Evolutionary conservation across 2,888 invertebrate species (phyloP), one percentile per base, ranked within the genome.

Genomic region (Volucella inflata): DNA sequence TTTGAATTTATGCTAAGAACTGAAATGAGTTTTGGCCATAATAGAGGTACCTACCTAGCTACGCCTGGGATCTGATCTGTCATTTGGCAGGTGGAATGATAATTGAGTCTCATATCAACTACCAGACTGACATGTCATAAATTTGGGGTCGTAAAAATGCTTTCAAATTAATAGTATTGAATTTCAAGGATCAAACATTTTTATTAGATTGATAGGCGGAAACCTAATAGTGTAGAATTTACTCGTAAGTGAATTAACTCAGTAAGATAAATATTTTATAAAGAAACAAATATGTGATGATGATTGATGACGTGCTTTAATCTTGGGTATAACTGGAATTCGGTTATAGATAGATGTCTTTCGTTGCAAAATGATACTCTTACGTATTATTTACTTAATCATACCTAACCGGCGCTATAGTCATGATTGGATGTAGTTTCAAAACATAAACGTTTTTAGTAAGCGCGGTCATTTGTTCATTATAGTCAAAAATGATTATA

Each of bases 141-240:
- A 42, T 30, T 14, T 17, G 36, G 2, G 14, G 16, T 16, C 36
- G 38, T 70, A 48, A 46, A 70, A 68, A 68, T 46, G 55, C 55
- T 46, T 57, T 68, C 46, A 68, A 6, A n/a, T 17, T 70, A 4
- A 70, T 70, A 8, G 8, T 55, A n/a, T 38, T 36, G 46, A 16
- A 67, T 59, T 59, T 59, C 30, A 30, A 8, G 11, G 30, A 53
- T 44, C 30, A 55, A 42, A 30, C 14, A 16, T 12, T 21, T 30
- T 51, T 51, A 9, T 42, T 17, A 53, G 67, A 2, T 9, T 0
- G 30, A 30, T 30, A 30, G 30, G 30, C 30, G 6, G 30, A 30
- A 30, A 30, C 30, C 6, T 30, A 30, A 30, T 30, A 30, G 30
- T 30, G 30, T 30, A 30, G 30, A 30, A 30, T 30, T 30, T 30